A percentile compares a stretch with the other conserved stretches of the same genome.
Evolutionary conservation across 2,113 vertebrate genomes (phyloP).

Genomic region (Alces alces): DNA sequence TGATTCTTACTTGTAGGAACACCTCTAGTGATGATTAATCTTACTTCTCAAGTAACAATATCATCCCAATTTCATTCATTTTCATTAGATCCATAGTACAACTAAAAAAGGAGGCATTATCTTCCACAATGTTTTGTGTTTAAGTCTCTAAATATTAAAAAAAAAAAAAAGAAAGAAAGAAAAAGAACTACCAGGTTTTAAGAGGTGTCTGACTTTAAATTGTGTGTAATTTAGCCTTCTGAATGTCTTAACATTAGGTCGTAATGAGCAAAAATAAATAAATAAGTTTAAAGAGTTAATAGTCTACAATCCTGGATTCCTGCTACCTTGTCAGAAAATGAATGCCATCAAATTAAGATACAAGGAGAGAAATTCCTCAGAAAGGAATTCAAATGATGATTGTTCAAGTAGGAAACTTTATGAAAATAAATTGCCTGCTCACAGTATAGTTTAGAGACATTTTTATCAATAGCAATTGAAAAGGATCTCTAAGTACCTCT

Average conservation of each 20-base stretch:
- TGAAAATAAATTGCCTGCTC: background rate
- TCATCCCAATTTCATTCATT: background rate
- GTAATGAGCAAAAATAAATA: background rate
- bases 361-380: background rate
- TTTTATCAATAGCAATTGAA: background rate
- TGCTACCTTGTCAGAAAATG: background rate
- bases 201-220: background rate
- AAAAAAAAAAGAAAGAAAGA: too few relatives aligned
- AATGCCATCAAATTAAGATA: background rate
- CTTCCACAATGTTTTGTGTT: background rate
- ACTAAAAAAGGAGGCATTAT: background rate
- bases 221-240: background rate
- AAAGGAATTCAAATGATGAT: background rate
- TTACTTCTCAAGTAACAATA: conserved; percentile 21
- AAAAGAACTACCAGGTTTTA: background rate
- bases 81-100: background rate
- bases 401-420: background rate
- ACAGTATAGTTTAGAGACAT: background rate
- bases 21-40: background rate
- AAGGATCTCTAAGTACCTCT: background rate
- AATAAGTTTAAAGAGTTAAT: background rate
- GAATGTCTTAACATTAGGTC: background rate
- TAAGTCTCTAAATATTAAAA: background rate
- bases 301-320: background rate
- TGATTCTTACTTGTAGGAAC: conserved; percentile 17